Base-by-base conservation (phyloP, 2,888 invertebrate species). In the Beris morrisii region DNA sequence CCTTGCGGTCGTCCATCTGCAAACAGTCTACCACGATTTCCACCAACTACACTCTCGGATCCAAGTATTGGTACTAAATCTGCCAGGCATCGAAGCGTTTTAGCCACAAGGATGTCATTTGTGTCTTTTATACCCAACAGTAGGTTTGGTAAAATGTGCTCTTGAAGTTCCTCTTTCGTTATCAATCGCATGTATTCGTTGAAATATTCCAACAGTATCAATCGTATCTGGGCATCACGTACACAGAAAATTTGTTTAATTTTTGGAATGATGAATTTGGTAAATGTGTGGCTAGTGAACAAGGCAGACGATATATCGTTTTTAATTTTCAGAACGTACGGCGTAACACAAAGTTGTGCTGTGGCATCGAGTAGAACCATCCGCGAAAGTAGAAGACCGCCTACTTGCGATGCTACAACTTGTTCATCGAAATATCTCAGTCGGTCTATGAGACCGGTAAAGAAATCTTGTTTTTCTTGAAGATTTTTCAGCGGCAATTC, bases 121-220 rank as follows among this genome's bases (percentile, higher is more conserved):
- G 87, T 88, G 75, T 96, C 95, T 78, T 92, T 91, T 72, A 96
- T 89, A 4, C 95, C 95, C 44, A 93, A 85, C 46, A 95, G 83
- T 61, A 95, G 81, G 87, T 95, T 93, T n/a, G 95, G 95, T 73
- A 96, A 83, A 72, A 95, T 87, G 55, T 88, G 85, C 30, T 84
- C 84, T 57, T 89, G 87, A n/a, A 95, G 79, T 76, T 91, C 89
- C 54, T 91, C 88, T 71, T 85, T 86, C 67, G 88, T 86, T 75
- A 96, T 89, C 22, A 89, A 86, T 71, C 86, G 84, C 54, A 91
- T 86, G 78, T 88, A 95, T 69, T 87, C 85, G 61, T 86, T 84
- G 74, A 96, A 93, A 78, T 94, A 89, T 64, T 86, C 85, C 46
- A 96, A 81, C 22, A 96, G 82, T 53, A 93, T 83, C 71, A 91